These are phyloP conservation scores for Saxicola maurus DNA, from an alignment of 2,797 vertebrate genomes.

Conservation along the genomic window DNA sequence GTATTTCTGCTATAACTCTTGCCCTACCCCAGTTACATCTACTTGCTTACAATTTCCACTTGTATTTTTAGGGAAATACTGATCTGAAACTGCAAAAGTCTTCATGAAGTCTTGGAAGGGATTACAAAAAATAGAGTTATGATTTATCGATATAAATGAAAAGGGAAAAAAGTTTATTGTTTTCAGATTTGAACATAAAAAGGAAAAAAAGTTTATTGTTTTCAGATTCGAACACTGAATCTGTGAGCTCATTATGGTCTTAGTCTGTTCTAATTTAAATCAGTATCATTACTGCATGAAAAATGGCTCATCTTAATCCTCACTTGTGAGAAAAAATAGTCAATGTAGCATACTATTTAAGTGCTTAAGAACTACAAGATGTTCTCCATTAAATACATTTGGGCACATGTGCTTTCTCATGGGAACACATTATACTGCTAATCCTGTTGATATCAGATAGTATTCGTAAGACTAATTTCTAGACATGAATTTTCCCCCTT, in stretches of 20 bases:
- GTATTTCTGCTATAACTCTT: background rate
- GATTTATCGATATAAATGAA: background rate
- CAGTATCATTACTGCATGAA: background rate
- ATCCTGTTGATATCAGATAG: slow-evolving; percentile 4
- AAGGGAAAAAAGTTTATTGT: background rate
- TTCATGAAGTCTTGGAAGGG: background rate
- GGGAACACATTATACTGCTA: background rate
- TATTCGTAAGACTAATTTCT: slow-evolving; percentile 18
- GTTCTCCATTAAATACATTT: background rate
- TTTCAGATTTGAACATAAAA: background rate
- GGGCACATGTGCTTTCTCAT: background rate
- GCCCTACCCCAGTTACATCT: background rate
- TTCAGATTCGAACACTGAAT: background rate
- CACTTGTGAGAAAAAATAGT: background rate
- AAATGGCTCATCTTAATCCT: background rate
- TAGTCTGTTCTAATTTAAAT: slow-evolving; percentile 19
- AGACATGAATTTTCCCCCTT: background rate
- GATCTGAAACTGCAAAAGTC: background rate
- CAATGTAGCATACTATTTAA: background rate
- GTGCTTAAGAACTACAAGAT: slow-evolving; percentile 19
- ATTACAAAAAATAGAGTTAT: background rate
- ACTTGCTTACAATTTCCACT: background rate
- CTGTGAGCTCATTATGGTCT: background rate
- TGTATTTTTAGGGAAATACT: background rate
- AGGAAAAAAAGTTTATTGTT: background rate